Evolutionary conservation across 2,113 vertebrate genomes (phyloP), one percentile per base, ranked within the genome.

Genomic region (Thomomys bottae): DNA sequence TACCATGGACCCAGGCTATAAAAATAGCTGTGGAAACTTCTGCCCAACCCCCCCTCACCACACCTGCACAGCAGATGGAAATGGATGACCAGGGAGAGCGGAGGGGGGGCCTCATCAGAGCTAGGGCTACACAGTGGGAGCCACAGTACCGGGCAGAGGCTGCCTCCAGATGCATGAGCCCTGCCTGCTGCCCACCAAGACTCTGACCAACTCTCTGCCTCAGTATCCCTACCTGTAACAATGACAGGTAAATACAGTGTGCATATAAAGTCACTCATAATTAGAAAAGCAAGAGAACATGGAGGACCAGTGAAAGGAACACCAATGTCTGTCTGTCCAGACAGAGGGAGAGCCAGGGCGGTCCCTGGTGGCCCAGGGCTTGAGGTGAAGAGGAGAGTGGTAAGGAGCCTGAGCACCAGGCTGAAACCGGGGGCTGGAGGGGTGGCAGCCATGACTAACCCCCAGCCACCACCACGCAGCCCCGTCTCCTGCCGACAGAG

Each of bases 181-280:
- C 11, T 10, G 8, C 45, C 1, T 6, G 8, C 14, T 9, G 21
- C 23, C 79, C 18, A 7, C 0, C 6, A 1, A 1, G 36, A 36
- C 67, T 21, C 23, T 17, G 30, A 3, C 1, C 36, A 2, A 6
- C 0, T 12, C 6, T n/a, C 70, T 38, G 42, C 32, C 38, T 36
- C n/a, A 15, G 71, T 3, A 14, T 1, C 24, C n/a, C 28, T 20
- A 11, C 15, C 23, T 8, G n/a, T 0, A 24, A 79, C 26, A 61
- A 67, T 0, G 1, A 45, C 54, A 71, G 30, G 8, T 11, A 17
- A 17, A 12, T 0, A 38, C 7, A 9, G 59, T 8, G 5, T 1
- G 23, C 36, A 11, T 2, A 63, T 2, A 17, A 2, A 70, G 14
- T 0, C n/a, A n/a, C n/a, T n/a, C n/a, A n/a, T 17, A 54, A 54